Evolutionary conservation across 1,140 invertebrate species (phyloP).

Genomic region (Meloidogyne hapla): DNA sequence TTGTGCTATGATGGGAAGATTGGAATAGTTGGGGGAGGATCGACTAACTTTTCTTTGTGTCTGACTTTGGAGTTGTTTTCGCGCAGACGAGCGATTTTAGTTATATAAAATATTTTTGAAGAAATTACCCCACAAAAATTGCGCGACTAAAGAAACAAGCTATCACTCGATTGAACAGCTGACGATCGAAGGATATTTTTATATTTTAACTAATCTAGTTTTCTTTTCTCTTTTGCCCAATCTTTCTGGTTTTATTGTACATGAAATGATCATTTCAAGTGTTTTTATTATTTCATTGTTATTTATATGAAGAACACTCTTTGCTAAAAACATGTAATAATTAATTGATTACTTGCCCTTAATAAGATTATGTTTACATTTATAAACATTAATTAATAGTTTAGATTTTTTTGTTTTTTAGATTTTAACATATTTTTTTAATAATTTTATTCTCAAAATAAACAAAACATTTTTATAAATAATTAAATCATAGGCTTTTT

Average conservation of each 20-base stretch:
- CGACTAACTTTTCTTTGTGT: constrained; percentile 6
- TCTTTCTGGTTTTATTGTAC: background rate
- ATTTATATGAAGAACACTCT: background rate
- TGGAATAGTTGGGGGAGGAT: background rate
- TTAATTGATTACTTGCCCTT: background rate
- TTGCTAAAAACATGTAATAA: too few relatives aligned
- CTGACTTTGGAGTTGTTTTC: background rate
- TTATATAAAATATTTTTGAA: background rate
- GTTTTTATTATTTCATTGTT: background rate
- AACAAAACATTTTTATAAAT: background rate
- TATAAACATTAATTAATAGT: too few relatives aligned
- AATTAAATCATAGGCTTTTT: background rate
- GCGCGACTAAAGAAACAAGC: background rate
- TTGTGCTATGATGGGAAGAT: background rate
- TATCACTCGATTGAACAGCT: background rate
- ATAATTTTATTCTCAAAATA: background rate
- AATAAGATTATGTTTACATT: too few relatives aligned
- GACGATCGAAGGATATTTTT: background rate
- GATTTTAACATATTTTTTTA: too few relatives aligned
- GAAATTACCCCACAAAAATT: background rate
- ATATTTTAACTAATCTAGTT: background rate
- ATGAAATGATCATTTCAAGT: background rate
- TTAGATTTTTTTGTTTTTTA: too few relatives aligned
- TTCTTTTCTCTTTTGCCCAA: background rate
- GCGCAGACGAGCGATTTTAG: background rate